Evolutionary conservation across 2,888 invertebrate species (phyloP).

Genomic region (Marasmarcha lunaedactyla): DNA sequence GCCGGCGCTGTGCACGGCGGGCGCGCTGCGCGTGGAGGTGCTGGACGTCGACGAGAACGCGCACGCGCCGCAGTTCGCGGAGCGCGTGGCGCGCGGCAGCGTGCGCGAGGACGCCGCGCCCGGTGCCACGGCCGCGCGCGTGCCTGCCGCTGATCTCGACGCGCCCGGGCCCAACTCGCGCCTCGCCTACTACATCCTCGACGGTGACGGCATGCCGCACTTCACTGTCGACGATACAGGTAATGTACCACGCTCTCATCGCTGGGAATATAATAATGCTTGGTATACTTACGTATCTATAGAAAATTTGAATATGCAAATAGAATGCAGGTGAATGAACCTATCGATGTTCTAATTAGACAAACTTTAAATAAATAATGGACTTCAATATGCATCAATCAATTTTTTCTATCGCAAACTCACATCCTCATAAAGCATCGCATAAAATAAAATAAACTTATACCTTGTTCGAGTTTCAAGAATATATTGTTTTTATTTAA

Average conservation of each 20-base stretch:
- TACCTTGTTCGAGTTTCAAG: too few relatives aligned
- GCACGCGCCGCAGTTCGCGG: constrained; percentile 84
- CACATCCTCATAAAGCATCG: too few relatives aligned
- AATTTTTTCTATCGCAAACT: too few relatives aligned
- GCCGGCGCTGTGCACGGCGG: constrained; percentile 83
- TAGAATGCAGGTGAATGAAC: too few relatives aligned
- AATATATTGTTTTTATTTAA: too few relatives aligned
- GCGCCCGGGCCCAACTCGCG: constrained; percentile 83
- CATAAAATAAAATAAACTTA: too few relatives aligned
- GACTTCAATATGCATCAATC: too few relatives aligned
- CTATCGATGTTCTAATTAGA: too few relatives aligned
- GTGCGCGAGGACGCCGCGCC: constrained; percentile 86
- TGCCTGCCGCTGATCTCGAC: constrained; percentile 85
- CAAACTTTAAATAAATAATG: too few relatives aligned
- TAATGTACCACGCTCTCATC: too few relatives aligned
- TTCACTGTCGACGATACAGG: constrained; percentile 93
- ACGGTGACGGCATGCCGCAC: constrained; percentile 90
- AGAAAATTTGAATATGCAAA: too few relatives aligned
- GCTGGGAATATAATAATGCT: too few relatives aligned
- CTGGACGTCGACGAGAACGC: constrained; percentile 96
- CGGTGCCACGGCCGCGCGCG: constrained; percentile 81
- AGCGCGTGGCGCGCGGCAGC: constrained; percentile 75
- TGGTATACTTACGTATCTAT: constrained; percentile 4
- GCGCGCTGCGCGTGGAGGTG: constrained; percentile 85
- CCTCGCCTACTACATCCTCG: constrained; percentile 87